Conservation (phyloP, 2,113 vertebrate species). For the Gavialis gangeticus region DNA sequence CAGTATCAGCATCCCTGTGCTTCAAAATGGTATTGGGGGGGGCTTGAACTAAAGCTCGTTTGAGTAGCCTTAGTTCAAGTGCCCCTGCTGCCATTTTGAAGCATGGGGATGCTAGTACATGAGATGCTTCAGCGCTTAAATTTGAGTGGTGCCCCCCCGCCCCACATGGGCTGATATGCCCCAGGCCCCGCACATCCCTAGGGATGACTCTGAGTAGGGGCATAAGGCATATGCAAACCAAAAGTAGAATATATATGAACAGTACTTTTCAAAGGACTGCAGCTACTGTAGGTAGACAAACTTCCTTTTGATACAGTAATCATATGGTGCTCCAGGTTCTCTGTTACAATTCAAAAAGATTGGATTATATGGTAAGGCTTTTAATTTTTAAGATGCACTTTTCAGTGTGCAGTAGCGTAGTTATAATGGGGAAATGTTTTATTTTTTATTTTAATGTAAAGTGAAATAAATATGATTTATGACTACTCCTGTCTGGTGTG, state of each 20-base stretch:
- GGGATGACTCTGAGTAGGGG: too few relatives aligned
- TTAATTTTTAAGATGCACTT: not conserved
- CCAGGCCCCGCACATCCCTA: too few relatives aligned
- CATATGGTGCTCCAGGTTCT: not conserved
- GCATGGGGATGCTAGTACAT: too few relatives aligned
- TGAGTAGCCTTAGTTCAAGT: too few relatives aligned
- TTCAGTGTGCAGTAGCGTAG: not conserved
- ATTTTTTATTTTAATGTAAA: not conserved
- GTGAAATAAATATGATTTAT: not conserved
- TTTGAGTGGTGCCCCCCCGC: too few relatives aligned
- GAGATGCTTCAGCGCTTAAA: too few relatives aligned
- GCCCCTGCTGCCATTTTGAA: too few relatives aligned
- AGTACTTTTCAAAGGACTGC: not conserved
- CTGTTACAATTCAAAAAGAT: not conserved
- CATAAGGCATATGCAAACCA: not conserved
- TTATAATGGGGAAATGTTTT: too few relatives aligned
- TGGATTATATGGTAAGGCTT: not conserved
- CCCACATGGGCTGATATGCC: too few relatives aligned
- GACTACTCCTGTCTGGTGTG: not conserved
- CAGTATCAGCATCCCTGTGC: too few relatives aligned
- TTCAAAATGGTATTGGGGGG: too few relatives aligned
- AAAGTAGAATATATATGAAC: not conserved
- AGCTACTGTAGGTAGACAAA: not conserved
- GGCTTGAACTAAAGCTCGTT: too few relatives aligned
- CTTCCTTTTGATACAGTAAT: not conserved